A percentile compares a stretch with the other conserved stretches of the same genome.
These are phyloP conservation scores for Leucophenga varia DNA, from an alignment of 1,140 invertebrate genomes.

Conservation along the genomic window DNA sequence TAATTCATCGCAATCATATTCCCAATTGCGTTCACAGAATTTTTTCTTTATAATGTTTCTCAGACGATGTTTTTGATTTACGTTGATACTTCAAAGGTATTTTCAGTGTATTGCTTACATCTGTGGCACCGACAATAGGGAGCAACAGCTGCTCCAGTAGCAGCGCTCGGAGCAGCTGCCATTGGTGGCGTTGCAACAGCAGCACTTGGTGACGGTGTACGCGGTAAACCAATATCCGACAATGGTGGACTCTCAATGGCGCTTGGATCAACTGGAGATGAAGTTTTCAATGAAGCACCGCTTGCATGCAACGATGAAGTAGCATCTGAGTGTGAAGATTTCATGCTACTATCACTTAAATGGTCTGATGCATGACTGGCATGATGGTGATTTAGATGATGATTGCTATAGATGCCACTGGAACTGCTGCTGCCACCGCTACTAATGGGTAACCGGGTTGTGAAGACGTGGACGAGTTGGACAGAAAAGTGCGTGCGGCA, in stretches of 20 bases:
- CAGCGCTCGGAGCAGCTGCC: slow-evolving; percentile 25
- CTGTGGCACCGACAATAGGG: not conserved
- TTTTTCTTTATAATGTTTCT: slow-evolving; percentile 75
- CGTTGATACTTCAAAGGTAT: slow-evolving; percentile 66
- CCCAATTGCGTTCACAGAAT: slow-evolving; percentile 68
- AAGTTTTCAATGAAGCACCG: slow-evolving; percentile 33
- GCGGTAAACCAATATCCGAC: slow-evolving; percentile 62
- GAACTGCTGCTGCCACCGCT: slow-evolving; percentile 33
- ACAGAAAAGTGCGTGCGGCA: slow-evolving; percentile 60
- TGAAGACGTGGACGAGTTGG: slow-evolving; percentile 56
- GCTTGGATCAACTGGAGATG: slow-evolving; percentile 40
- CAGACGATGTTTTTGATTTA: slow-evolving; percentile 61
- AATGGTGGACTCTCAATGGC: slow-evolving; percentile 59
- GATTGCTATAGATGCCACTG: slow-evolving; percentile 10
- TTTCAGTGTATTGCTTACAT: slow-evolving; percentile 22
- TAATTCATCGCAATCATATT: slow-evolving; percentile 59
- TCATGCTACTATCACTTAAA: slow-evolving; percentile 48
- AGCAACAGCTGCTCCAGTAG: slow-evolving; percentile 5
- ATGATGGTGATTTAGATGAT: not conserved
- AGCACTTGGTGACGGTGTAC: slow-evolving; percentile 68
- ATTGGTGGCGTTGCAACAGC: slow-evolving; percentile 58
- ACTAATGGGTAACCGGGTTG: slow-evolving; percentile 46
- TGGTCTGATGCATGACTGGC: slow-evolving; percentile 26
- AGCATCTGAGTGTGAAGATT: slow-evolving; percentile 28
- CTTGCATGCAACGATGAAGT: slow-evolving; percentile 32